Evolutionary conservation across 2,797 vertebrate species (phyloP).

Genomic region (Cheirogaleus major): DNA sequence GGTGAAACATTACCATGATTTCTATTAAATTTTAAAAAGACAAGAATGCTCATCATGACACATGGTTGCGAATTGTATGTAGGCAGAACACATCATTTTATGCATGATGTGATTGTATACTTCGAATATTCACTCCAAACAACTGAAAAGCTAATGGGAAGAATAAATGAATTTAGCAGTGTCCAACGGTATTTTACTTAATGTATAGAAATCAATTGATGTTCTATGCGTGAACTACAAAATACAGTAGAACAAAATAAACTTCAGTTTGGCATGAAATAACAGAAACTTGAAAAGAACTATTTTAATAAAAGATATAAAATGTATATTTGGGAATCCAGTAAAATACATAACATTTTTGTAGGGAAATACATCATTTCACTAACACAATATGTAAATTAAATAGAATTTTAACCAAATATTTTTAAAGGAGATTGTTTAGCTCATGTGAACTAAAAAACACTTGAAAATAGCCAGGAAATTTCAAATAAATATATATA

Average conservation of each 20-base stretch:
- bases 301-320: background rate
- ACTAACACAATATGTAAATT: background rate
- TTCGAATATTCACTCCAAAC: background rate
- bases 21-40: background rate
- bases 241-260: background rate
- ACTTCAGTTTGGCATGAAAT: slow-evolving; percentile 5
- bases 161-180: background rate
- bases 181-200: background rate
- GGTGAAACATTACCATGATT: background rate
- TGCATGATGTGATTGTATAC: background rate
- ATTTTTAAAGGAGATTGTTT: background rate
- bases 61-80: background rate
- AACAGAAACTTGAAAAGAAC: background rate
- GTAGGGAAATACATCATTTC: background rate
- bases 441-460: background rate
- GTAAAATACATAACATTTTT: background rate
- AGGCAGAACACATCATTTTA: background rate
- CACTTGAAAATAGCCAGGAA: background rate
- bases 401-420: background rate
- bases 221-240: background rate
- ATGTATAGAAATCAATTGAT: background rate
- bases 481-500: background rate
- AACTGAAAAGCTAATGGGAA: background rate
- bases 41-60: background rate
- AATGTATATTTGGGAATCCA: background rate